A percentile compares a stretch with the other conserved stretches of the same genome.
These are phyloP conservation scores for Leucozona laternaria DNA, from an alignment of 2,888 invertebrate species.

Conservation along the genomic window DNA sequence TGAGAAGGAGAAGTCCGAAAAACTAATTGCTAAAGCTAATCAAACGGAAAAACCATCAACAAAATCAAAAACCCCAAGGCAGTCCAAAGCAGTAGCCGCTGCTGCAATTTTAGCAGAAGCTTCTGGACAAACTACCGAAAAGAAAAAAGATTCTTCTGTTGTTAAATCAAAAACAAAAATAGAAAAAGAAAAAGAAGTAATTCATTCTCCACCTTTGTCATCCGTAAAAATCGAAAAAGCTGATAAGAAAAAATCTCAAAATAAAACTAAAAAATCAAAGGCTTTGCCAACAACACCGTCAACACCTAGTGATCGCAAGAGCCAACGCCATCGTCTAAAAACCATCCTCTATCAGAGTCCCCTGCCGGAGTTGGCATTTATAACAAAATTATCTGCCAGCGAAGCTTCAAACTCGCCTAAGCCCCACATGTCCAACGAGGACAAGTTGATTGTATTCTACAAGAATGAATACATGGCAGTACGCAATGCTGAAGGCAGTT, in stretches of 20 bases:
- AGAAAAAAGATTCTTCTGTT: slow-evolving; percentile 71
- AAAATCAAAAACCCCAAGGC: slow-evolving; percentile 45
- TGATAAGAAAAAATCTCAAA: slow-evolving; percentile 53
- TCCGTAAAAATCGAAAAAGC: slow-evolving; percentile 44
- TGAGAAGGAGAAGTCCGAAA: slow-evolving; percentile 51
- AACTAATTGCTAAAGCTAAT: slow-evolving; percentile 32
- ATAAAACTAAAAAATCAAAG: slow-evolving; percentile 42
- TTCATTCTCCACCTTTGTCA: slow-evolving; percentile 14
- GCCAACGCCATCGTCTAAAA: slow-evolving; percentile 80
- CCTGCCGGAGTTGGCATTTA: slow-evolving; percentile 90
- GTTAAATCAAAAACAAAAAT: slow-evolving; percentile 46
- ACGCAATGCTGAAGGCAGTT: slow-evolving; percentile 94
- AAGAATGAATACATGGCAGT: slow-evolving; percentile 96
- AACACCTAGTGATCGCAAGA: slow-evolving; percentile 77
- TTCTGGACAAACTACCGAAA: slow-evolving; percentile 36
- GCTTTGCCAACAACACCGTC: slow-evolving; percentile 43
- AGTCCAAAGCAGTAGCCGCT: slow-evolving; percentile 50
- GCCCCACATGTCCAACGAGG: slow-evolving; percentile 85
- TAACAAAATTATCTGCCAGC: slow-evolving; percentile 89
- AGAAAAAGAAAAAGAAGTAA: slow-evolving; percentile 45
- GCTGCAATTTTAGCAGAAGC: slow-evolving; percentile 78
- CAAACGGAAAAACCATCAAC: slow-evolving; percentile 49
- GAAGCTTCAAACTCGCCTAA: slow-evolving; percentile 86
- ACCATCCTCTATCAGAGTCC: slow-evolving; percentile 92
- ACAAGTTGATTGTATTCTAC: slow-evolving; percentile 93